Conservation (phyloP, 1,140 invertebrate genomes). For the Arion vulgaris region DNA sequence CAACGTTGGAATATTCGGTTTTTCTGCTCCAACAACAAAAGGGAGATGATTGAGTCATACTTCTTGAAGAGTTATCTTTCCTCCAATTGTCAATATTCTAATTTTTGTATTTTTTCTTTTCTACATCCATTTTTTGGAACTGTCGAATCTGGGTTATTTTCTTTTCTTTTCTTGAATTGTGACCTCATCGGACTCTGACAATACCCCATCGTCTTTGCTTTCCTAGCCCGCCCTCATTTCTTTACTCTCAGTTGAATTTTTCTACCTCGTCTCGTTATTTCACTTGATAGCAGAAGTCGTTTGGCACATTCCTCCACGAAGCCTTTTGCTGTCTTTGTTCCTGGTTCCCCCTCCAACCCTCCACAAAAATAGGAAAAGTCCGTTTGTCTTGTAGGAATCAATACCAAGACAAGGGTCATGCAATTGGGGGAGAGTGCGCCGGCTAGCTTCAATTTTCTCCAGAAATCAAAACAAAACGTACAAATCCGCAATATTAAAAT, state of each 20-base stretch:
- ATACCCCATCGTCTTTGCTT: slow-evolving; percentile 4
- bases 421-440: neutral
- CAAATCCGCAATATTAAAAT: neutral
- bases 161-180: neutral
- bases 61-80: slow-evolving; percentile 32
- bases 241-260: neutral
- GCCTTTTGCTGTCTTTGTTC: slow-evolving; percentile 2
- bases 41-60: slow-evolving; percentile 40
- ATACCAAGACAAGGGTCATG: neutral
- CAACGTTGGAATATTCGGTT: slow-evolving; percentile 31
- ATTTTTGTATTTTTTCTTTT: slow-evolving; percentile 13
- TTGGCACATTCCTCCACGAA: slow-evolving; percentile 10
- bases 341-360: no score
- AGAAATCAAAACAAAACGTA: neutral
- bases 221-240: slow-evolving; percentile 2
- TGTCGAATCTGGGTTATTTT: neutral
- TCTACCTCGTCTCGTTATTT: neutral
- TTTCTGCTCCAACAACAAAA: slow-evolving; percentile 28
- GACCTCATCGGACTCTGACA: neutral
- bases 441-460: neutral
- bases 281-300: slow-evolving; percentile 11
- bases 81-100: slow-evolving; percentile 38
- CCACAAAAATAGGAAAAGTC: neutral
- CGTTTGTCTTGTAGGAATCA: slow-evolving; percentile 10
- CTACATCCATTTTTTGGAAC: neutral